A percentile compares a stretch with the other conserved stretches of the same genome.
Conservation (phyloP, 2,797 vertebrate species). For the Pagetopsis macropterus region DNA sequence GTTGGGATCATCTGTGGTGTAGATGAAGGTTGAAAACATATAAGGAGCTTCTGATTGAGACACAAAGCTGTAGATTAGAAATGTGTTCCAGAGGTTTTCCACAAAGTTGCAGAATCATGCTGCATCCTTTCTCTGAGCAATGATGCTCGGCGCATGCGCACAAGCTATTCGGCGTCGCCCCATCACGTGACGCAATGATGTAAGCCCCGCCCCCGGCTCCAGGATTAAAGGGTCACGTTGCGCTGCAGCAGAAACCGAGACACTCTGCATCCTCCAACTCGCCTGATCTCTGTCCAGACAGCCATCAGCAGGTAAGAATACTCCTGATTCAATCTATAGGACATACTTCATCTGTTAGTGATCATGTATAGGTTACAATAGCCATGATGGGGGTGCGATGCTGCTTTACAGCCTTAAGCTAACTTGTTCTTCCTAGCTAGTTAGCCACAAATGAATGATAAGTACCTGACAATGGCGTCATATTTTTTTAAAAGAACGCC, state of each 20-base stretch:
- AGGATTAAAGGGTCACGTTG: slow-evolving; percentile 83
- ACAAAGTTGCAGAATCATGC: slow-evolving; percentile 70
- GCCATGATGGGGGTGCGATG: slow-evolving; percentile 38
- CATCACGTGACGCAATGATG: slow-evolving; percentile 41
- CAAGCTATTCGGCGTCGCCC: neutral
- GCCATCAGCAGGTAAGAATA: slow-evolving; percentile 66
- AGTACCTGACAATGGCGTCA: too few species aligned
- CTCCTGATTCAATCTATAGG: fast-evolving
- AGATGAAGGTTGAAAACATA: too few species aligned
- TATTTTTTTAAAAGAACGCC: neutral
- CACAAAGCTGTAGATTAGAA: neutral
- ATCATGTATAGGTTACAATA: neutral
- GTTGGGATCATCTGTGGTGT: too few species aligned
- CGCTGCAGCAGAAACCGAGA: slow-evolving; percentile 79
- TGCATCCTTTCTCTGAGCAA: neutral
- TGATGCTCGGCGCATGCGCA: slow-evolving; percentile 52
- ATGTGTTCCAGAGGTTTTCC: neutral
- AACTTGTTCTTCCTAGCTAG: slow-evolving; percentile 28
- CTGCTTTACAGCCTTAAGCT: slow-evolving; percentile 22
- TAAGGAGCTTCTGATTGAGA: neutral
- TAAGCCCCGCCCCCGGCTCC: slow-evolving; percentile 58
- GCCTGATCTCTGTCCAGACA: slow-evolving; percentile 25
- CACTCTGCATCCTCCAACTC: slow-evolving; percentile 42
- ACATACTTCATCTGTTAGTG: neutral
- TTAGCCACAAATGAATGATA: neutral